These are phyloP conservation scores for Alosa sapidissima DNA, from an alignment of 2,797 vertebrate species.

Conservation along the genomic window DNA sequence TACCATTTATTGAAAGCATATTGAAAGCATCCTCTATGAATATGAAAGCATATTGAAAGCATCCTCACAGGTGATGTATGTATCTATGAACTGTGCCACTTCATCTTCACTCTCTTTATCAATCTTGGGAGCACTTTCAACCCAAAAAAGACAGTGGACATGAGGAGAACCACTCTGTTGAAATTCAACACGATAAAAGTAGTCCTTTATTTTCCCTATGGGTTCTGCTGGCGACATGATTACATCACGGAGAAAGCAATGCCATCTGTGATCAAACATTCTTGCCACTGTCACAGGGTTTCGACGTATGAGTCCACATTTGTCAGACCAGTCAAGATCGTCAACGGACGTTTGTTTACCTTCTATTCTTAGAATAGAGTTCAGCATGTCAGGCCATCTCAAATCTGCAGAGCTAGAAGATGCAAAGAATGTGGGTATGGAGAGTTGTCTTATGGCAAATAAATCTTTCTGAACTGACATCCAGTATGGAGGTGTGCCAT, in stretches of 20 bases:
- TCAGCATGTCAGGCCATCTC: slow-evolving; percentile 36
- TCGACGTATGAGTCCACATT: background rate
- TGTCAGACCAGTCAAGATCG: slow-evolving; percentile 30
- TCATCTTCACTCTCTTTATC: background rate
- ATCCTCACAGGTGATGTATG: slow-evolving; percentile 31
- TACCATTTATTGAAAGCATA: background rate
- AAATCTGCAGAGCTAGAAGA: slow-evolving; percentile 32
- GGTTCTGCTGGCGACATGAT: slow-evolving; percentile 29
- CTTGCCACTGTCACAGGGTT: slow-evolving; percentile 35
- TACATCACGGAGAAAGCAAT: slow-evolving; percentile 25
- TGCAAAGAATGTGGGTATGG: slow-evolving; percentile 18
- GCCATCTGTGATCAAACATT: slow-evolving; percentile 39
- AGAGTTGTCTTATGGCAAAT: slow-evolving; percentile 22
- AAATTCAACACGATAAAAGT: slow-evolving; percentile 36
- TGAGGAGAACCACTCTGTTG: slow-evolving; percentile 26
- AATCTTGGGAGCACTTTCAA: slow-evolving; percentile 25
- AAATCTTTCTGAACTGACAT: slow-evolving; percentile 28
- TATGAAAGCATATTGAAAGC: too few species aligned
- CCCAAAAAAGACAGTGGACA: slow-evolving; percentile 24
- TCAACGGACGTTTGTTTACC: background rate
- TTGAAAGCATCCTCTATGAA: too few species aligned
- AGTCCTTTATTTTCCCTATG: slow-evolving; percentile 33
- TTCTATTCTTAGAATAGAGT: background rate
- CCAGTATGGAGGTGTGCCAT: background rate
- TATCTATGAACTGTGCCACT: background rate